Evolutionary conservation across 1,140 invertebrate species (phyloP).

Genomic region (Caenorhabditis inopinata): DNA sequence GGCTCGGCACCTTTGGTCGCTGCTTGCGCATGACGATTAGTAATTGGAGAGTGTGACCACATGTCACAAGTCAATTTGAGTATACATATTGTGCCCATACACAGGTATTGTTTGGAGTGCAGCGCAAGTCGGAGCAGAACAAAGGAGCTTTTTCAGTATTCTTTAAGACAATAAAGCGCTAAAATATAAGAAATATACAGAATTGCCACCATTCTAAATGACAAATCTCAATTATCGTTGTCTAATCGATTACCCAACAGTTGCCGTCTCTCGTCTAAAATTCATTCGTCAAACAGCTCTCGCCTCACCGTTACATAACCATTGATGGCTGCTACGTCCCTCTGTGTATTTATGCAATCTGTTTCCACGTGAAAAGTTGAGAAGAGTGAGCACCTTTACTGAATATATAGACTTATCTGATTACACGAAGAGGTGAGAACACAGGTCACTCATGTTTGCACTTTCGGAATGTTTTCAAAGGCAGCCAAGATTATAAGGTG

Average conservation of each 20-base stretch:
- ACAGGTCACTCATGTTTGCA: neutral
- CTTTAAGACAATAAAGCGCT: too few relatives aligned
- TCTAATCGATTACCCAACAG: neutral
- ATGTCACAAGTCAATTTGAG: neutral
- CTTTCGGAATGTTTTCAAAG: neutral
- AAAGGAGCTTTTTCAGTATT: too few relatives aligned
- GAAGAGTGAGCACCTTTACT: neutral
- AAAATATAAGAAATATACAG: too few relatives aligned
- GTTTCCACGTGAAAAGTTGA: neutral
- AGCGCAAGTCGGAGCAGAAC: too few relatives aligned
- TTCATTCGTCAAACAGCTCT: constrained; percentile 23
- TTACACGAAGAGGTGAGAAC: neutral
- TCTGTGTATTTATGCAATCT: constrained; percentile 19
- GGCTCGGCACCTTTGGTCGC: neutral
- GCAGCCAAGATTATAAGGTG: too few relatives aligned
- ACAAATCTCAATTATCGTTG: constrained; percentile 2
- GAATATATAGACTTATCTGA: constrained; percentile 12
- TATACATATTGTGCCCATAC: too few relatives aligned
- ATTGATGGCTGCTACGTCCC: neutral
- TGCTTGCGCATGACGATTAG: neutral
- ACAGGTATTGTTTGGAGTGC: too few relatives aligned
- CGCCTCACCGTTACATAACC: neutral
- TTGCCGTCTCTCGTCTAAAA: neutral
- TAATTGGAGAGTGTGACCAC: constrained; percentile 32
- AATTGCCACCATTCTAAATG: too few relatives aligned